phyloP scores from a whole-genome alignment of 2,113 vertebrate genomes.

The Uropsilus gracilis region DNA sequence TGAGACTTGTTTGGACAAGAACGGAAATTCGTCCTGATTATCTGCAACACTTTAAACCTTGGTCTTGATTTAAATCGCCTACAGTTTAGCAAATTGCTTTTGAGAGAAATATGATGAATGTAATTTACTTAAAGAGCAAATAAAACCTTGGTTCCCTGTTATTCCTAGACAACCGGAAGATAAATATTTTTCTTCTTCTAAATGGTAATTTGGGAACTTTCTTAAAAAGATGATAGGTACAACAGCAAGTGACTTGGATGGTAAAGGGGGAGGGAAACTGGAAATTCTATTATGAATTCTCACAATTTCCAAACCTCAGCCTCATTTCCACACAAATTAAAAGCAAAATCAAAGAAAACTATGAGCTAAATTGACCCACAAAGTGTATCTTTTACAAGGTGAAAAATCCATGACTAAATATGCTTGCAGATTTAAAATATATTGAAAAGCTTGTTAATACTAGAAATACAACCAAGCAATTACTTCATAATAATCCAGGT shows the following conservation, averaged over 20 bases:
- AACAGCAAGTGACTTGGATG: not conserved
- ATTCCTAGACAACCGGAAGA: not conserved
- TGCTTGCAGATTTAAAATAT: not conserved
- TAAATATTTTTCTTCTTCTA: not conserved
- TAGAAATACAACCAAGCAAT: not conserved
- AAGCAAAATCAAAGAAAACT: not conserved
- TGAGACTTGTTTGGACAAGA: not conserved
- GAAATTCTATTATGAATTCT: constrained; percentile 2
- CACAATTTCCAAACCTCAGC: not conserved
- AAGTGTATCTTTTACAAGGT: not conserved
- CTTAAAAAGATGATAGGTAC: not conserved
- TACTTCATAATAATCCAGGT: not conserved
- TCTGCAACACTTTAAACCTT: not conserved
- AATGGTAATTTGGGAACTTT: not conserved
- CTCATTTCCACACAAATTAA: not conserved
- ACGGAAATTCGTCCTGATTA: not conserved
- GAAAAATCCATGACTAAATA: not conserved
- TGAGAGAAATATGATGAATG: not conserved
- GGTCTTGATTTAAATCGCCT: constrained; percentile 4
- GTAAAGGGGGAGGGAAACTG: not conserved
- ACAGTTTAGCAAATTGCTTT: not conserved
- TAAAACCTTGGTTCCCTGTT: not conserved
- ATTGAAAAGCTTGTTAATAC: not conserved
- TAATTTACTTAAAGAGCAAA: not conserved
- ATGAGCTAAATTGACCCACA: not conserved